Evolutionary conservation across 2,888 invertebrate species (phyloP), one percentile per base, ranked within the genome.

Genomic region (Eucera pruinosa): DNA sequence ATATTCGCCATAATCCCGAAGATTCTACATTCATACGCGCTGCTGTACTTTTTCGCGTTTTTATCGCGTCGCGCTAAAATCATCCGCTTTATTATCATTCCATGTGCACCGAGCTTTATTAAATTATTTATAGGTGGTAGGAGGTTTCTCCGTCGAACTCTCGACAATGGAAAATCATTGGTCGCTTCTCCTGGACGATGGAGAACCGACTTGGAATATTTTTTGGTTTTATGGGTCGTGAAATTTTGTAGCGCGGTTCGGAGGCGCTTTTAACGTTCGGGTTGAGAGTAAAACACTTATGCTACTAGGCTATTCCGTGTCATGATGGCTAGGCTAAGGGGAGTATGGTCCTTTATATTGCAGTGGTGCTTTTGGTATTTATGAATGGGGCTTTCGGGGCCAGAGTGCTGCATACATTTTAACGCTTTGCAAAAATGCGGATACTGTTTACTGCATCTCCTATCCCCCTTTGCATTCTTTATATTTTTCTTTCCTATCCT

Each of bases 1-100:
- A 73, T 23, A 73, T 72, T 57, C 64, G 18, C 0, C 2, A 39
- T 39, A 27, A 55, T 72, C 57, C 50, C 13, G 23, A 54, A 48
- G 33, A 58, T 43, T 64, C 52, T 33, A 41, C 25, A 25, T 39
- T 48, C 9, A 48, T 39, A 47, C 57, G 41, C 11, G 33, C 9
- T 62, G 33, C 41, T 41, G 48, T 45, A 23, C 13, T 9, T 20
- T 60, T 67, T 43, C 50, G 30, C 57, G 47, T 2, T 9, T 9
- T 9, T 11, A 9, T n/a, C n/a, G 41, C 27, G 20, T 18, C 30
- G 20, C 27, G 41, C 47, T 1, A n/a, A 52, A 68, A 43, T 68
- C 52, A 11, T 30, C 33, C 11, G 18, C 15, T 9, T 13, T 55
- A 55, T 25, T 15, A 1, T 23, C 23, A 4, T n/a, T 2, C 43